These are phyloP conservation scores for Chelonoidis abingdonii DNA, from an alignment of 2,113 vertebrate genomes.

Conservation along the genomic window DNA sequence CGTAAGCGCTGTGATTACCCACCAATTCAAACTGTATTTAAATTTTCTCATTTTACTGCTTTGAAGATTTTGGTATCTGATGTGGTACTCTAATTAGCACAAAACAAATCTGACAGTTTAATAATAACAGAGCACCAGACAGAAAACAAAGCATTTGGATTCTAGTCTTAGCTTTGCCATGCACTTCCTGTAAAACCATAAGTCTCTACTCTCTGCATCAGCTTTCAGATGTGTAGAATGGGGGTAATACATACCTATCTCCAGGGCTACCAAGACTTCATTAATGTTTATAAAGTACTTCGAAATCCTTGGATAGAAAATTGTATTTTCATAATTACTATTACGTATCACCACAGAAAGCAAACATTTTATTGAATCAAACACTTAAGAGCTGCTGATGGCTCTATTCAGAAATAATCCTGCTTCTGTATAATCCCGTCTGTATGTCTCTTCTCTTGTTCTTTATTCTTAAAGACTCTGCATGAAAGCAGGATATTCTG, in stretches of 20 bases:
- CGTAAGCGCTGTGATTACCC: background rate
- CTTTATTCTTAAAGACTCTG: background rate
- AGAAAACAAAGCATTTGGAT: background rate
- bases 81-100: background rate
- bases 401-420: constrained; percentile 18
- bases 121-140: background rate
- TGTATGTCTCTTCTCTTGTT: background rate
- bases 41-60: background rate
- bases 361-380: constrained; percentile 19
- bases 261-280: background rate
- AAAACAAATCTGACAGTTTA: background rate
- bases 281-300: background rate
- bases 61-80: background rate
- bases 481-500: background rate
- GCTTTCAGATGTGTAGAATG: background rate
- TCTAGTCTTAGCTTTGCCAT: constrained; percentile 14
- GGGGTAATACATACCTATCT: background rate
- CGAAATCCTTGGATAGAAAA: background rate
- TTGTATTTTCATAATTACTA: background rate
- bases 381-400: background rate
- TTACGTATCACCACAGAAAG: background rate
- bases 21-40: background rate
- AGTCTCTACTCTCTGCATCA: background rate
- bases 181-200: background rate
- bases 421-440: background rate